A percentile compares a stretch with the other conserved stretches of the same genome.
Evolutionary conservation across 2,113 vertebrate species (phyloP).

Genomic region (Semicossyphus pulcher): DNA sequence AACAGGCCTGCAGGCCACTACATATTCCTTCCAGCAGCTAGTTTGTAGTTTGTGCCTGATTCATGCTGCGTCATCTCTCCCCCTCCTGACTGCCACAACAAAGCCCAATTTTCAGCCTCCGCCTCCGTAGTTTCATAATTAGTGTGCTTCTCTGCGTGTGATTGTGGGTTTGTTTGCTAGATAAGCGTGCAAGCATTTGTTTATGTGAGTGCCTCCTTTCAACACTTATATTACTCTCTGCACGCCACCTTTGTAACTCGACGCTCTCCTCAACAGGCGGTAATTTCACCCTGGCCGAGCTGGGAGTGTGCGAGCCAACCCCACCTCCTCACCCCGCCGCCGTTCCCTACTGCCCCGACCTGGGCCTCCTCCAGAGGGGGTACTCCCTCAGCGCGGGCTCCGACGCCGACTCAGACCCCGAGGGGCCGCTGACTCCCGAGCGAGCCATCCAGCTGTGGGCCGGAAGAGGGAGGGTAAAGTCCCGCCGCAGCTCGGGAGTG

Average conservation of each 20-base stretch:
- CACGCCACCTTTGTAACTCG: slow-evolving; percentile 34
- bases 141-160: slow-evolving; percentile 70
- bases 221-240: slow-evolving; percentile 1
- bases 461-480: slow-evolving; percentile 87
- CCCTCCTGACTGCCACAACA: slow-evolving; percentile 66
- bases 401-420: slow-evolving; percentile 91
- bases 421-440: slow-evolving; percentile 94
- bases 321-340: slow-evolving; percentile 89
- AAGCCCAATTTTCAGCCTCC: slow-evolving; percentile 75
- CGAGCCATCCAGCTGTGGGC: slow-evolving; percentile 94
- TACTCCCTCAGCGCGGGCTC: slow-evolving; percentile 92
- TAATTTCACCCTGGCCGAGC: slow-evolving; percentile 94
- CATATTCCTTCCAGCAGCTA: slow-evolving; percentile 70
- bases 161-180: slow-evolving; percentile 71
- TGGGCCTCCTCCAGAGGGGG: slow-evolving; percentile 92
- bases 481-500: slow-evolving; percentile 91
- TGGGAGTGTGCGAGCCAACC: slow-evolving; percentile 91
- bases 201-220: slow-evolving; percentile 36
- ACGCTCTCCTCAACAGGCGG: slow-evolving; percentile 80
- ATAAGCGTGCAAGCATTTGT: slow-evolving; percentile 31
- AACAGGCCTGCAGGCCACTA: slow-evolving; percentile 68
- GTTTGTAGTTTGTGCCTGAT: slow-evolving; percentile 69
- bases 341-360: slow-evolving; percentile 90
- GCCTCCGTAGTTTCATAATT: slow-evolving; percentile 77
- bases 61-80: slow-evolving; percentile 76